Percentiles rank a stretch among this genome's conserved stretches.
phyloP scores from a whole-genome alignment of 2,888 invertebrate species.

The Heliconius charithonia region DNA sequence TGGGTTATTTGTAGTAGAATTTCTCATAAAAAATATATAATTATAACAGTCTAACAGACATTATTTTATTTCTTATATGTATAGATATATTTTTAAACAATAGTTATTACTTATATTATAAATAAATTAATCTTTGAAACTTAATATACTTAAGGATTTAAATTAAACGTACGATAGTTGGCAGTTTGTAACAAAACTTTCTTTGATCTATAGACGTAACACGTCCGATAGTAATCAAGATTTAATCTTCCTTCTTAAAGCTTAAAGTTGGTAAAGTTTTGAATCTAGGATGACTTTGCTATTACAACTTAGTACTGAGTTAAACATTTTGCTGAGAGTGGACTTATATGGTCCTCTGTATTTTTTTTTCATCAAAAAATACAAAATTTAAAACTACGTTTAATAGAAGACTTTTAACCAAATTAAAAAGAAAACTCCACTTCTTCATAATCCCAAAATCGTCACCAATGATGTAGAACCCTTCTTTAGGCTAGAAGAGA shows the following conservation, averaged over 20 bases:
- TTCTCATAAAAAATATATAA: background rate
- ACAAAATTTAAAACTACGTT: no score
- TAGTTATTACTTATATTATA: background rate
- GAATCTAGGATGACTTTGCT: conserved; percentile 9
- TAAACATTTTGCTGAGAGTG: background rate
- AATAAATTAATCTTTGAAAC: background rate
- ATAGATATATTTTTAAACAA: no score
- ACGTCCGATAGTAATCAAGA: conserved; percentile 22
- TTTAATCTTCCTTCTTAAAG: conserved; percentile 13
- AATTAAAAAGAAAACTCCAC: no score
- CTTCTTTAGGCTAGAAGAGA: no score
- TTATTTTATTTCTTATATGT: no score
- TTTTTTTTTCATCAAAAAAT: background rate
- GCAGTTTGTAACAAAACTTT: conserved; percentile 13
- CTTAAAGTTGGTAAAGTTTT: background rate
- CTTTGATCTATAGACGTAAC: conserved; percentile 12
- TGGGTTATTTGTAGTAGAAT: background rate
- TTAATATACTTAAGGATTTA: background rate
- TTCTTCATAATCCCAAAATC: no score
- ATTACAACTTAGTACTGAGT: background rate
- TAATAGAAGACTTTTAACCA: no score
- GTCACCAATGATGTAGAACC: no score
- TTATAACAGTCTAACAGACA: no score
- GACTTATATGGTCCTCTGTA: background rate
- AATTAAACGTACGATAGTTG: conserved; percentile 1